Conservation (phyloP, 2,113 vertebrate species). For the Podarcis muralis region DNA sequence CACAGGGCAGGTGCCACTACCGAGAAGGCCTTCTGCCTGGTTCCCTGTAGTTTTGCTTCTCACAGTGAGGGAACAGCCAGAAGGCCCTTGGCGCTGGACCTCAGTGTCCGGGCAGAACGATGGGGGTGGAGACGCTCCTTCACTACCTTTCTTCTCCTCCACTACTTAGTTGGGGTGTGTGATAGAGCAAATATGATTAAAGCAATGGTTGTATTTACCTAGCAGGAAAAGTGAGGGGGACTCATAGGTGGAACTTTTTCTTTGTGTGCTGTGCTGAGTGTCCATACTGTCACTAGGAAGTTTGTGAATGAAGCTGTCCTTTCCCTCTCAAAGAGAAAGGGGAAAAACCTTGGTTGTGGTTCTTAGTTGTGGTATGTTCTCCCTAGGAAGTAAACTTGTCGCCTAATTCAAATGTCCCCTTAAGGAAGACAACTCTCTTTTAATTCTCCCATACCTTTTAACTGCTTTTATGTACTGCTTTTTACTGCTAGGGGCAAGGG, state of each 20-base stretch:
- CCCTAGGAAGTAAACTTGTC: not conserved
- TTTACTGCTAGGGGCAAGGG: not conserved
- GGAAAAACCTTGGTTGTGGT: not conserved
- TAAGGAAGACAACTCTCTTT: not conserved
- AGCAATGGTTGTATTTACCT: not conserved
- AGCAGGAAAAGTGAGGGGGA: not conserved
- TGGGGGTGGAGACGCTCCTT: too few species aligned
- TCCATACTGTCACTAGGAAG: not conserved
- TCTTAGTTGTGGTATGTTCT: not conserved
- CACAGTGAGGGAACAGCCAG: too few species aligned
- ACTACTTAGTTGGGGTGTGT: not conserved
- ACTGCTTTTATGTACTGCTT: not conserved
- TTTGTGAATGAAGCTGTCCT: not conserved
- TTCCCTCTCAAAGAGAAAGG: not conserved
- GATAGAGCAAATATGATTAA: not conserved
- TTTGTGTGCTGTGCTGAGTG: not conserved
- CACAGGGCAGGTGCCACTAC: too few species aligned
- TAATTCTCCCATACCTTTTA: not conserved
- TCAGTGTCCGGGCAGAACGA: too few species aligned
- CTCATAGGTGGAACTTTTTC: not conserved
- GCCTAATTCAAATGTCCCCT: not conserved
- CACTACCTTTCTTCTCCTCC: not conserved
- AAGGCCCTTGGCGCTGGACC: too few species aligned
- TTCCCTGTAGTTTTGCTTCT: too few species aligned
- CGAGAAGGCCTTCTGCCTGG: too few species aligned